Percentiles rank a stretch among this genome's conserved stretches.
Conservation (phyloP, 2,113 vertebrate species). For the Sterna hirundo region DNA sequence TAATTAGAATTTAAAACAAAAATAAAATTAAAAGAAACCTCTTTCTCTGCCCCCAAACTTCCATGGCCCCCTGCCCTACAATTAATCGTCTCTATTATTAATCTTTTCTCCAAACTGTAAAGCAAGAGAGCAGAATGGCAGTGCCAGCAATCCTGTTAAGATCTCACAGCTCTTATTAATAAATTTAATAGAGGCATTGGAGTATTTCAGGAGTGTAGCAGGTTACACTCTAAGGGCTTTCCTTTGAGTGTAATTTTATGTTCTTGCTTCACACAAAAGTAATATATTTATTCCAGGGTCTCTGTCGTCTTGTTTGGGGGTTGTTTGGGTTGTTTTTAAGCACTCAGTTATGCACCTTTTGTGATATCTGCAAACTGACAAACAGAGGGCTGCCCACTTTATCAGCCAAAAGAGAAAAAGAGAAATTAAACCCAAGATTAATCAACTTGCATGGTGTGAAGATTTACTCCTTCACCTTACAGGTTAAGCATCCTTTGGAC, state of each 20-base stretch:
- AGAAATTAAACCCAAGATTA: conserved; percentile 16
- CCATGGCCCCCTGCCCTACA: neutral
- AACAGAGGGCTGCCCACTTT: neutral
- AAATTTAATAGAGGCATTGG: neutral
- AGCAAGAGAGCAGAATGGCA: neutral
- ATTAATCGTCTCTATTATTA: conserved; percentile 9
- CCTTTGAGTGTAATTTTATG: conserved; percentile 23
- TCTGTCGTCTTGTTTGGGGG: neutral
- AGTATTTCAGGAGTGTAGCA: neutral
- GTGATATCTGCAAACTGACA: conserved; percentile 10
- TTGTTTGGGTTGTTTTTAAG: neutral
- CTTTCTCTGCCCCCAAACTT: neutral
- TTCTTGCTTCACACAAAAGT: neutral
- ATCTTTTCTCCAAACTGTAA: neutral
- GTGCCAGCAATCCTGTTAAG: neutral
- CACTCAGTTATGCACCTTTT: neutral
- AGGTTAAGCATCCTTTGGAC: neutral
- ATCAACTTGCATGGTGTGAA: neutral
- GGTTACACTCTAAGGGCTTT: neutral
- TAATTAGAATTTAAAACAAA: neutral
- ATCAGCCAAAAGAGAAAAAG: neutral
- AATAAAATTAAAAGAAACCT: neutral
- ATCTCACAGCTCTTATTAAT: conserved; percentile 35
- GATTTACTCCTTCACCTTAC: neutral
- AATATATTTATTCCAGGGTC: conserved; percentile 24